Evolutionary conservation across 2,888 invertebrate genomes (phyloP).

Genomic region (Drosophila pegasa): DNA sequence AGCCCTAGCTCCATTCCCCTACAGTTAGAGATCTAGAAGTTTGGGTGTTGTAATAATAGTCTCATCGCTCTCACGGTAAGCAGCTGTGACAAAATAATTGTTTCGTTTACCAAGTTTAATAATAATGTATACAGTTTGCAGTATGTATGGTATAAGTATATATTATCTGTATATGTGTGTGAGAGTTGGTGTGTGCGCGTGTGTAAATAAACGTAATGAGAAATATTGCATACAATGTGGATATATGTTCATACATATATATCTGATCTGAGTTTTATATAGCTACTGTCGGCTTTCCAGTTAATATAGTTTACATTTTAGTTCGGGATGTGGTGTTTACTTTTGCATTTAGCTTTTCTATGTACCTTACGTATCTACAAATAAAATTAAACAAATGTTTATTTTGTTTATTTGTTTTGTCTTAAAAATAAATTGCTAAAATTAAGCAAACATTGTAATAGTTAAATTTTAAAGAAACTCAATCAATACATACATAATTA

Average conservation of each 20-base stretch:
- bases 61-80: slow-evolving; percentile 1
- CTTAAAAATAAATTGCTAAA: slow-evolving; percentile 53
- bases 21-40: background rate
- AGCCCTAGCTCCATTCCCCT: background rate
- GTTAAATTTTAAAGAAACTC: slow-evolving; percentile 57
- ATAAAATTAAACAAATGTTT: slow-evolving; percentile 42
- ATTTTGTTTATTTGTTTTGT: slow-evolving; percentile 13
- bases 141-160: slow-evolving; percentile 39
- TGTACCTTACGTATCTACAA: slow-evolving; percentile 35
- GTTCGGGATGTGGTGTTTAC: slow-evolving; percentile 6
- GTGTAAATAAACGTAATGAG: slow-evolving; percentile 60
- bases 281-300: slow-evolving; percentile 24
- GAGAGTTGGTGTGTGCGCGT: slow-evolving; percentile 26
- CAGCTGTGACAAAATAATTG: slow-evolving; percentile 19
- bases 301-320: slow-evolving; percentile 29
- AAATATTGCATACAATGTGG: slow-evolving; percentile 61
- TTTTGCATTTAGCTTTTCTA: slow-evolving; percentile 18
- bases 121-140: slow-evolving; percentile 61
- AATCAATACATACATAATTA: slow-evolving; percentile 71
- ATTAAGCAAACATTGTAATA: slow-evolving; percentile 72
- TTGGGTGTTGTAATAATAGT: background rate
- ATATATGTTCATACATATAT: slow-evolving; percentile 25
- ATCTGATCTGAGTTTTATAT: slow-evolving; percentile 24
- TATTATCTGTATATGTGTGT: slow-evolving; percentile 40
- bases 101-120: slow-evolving; percentile 41